Evolutionary conservation across 2,797 vertebrate species (phyloP), one percentile per base, ranked within the genome.

Genomic region (Limosa lapponica): DNA sequence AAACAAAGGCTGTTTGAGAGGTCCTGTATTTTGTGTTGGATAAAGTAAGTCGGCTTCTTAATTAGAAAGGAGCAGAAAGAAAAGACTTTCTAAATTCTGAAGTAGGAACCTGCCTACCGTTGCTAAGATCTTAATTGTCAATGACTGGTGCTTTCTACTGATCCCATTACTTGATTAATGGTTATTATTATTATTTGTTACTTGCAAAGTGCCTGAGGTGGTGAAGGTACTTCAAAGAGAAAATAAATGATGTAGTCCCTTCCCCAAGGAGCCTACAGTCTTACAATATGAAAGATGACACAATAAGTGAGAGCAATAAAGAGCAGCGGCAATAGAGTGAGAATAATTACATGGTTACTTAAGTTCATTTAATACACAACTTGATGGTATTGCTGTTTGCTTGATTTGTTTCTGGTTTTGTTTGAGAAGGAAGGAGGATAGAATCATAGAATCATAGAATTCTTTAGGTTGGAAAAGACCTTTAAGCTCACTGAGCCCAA

Each of bases 281-380:
- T 89, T 54, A 52, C 61, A 93, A n/a, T 90, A 93, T 96, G 87
- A 96, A 95, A 93, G 95, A 96, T 95, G 94, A 94, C 87, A 95
- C 82, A 96, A 75, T 95, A 94, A 96, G 82, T 75, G 66, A 94
- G 66, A 96, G 77, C 66, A 96, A 94, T 96, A 97, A 96, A 95
- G 58, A 95, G 59, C 87, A 89, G 59, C 0, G 0, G 83, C 90
- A 94, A 89, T 70, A 91, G 94, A 94, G 66, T 91, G 91, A 96
- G 88, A 97, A 95, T 96, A 97, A 96, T 95, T 91, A 94, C 82
- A 93, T 92, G 96, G 96, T 91, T 96, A 95, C 90, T 96, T 95
- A 91, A 66, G 72, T 91, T 96, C 87, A 52, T 91, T 96, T 95
- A 91, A 93, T 93, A 83, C 36, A 95, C 51, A 94, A 82, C 73